These are phyloP conservation scores for Xiphophorus hellerii DNA, from an alignment of 2,113 vertebrate species.

Conservation along the genomic window DNA sequence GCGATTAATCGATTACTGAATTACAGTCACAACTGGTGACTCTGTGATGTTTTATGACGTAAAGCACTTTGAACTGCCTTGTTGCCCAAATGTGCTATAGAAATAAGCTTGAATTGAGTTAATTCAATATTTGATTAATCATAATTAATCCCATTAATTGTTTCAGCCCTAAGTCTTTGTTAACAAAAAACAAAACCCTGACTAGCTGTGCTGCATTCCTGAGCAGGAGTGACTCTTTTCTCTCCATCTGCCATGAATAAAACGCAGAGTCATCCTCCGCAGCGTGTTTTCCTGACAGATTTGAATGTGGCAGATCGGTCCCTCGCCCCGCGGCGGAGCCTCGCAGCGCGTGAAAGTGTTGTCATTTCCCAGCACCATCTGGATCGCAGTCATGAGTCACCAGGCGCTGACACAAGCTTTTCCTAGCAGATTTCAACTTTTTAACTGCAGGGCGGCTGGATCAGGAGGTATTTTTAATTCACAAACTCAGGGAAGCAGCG, in stretches of 20 bases:
- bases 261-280: slow-evolving; percentile 31
- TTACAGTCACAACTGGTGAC: no score
- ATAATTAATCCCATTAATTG: no score
- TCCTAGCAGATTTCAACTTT: slow-evolving; percentile 18
- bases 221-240: slow-evolving; percentile 19
- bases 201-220: slow-evolving; percentile 7
- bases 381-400: slow-evolving; percentile 22
- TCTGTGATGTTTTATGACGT: no score
- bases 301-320: slow-evolving; percentile 58
- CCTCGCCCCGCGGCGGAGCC: slow-evolving; percentile 34
- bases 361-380: slow-evolving; percentile 65
- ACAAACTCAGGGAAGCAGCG: slow-evolving; percentile 11
- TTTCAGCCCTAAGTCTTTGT: slow-evolving; percentile 16
- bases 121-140: no score
- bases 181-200: slow-evolving; percentile 10
- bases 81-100: no score
- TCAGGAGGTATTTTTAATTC: slow-evolving; percentile 39
- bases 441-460: slow-evolving; percentile 8
- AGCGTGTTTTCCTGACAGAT: slow-evolving; percentile 47
- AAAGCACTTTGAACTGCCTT: no score
- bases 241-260: slow-evolving; percentile 15
- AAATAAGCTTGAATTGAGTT: no score
- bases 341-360: slow-evolving; percentile 57
- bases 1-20: no score
- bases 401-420: slow-evolving; percentile 14